Percentiles rank a stretch among this genome's conserved stretches.
Conservation (phyloP, 2,888 invertebrate species). For the Tiliacea citrago region DNA sequence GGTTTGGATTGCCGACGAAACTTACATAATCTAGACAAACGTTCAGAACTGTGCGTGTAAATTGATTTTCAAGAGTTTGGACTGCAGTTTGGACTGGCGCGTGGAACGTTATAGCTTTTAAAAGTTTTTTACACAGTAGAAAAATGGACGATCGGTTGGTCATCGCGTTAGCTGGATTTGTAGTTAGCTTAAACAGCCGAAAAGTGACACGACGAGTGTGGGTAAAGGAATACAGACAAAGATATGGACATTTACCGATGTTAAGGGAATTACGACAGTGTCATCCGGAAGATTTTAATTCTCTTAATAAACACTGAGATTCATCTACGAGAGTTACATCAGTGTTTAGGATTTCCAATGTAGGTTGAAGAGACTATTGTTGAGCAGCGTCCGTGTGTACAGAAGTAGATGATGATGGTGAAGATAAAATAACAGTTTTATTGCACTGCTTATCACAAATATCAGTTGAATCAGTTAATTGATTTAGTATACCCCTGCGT, state of each 20-base stretch:
- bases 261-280: conserved; percentile 43
- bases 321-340: conserved; percentile 24
- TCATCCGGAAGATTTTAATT: conserved; percentile 47
- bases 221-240: conserved; percentile 38
- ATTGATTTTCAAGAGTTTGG: conserved; percentile 19
- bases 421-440: conserved; percentile 28
- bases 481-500: conserved; percentile 35
- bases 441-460: conserved; percentile 42
- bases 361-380: conserved; percentile 23
- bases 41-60: conserved; percentile 10
- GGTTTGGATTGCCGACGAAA: conserved; percentile 1
- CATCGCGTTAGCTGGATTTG: conserved; percentile 31
- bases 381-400: conserved; percentile 29
- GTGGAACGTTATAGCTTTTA: background rate
- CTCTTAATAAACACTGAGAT: conserved; percentile 24
- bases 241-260: conserved; percentile 39
- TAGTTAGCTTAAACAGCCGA: conserved; percentile 12
- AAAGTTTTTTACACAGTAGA: conserved; percentile 31
- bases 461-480: conserved; percentile 41
- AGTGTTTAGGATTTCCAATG: conserved; percentile 27
- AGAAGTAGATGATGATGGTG: conserved; percentile 21
- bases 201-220: conserved; percentile 41
- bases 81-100: conserved; percentile 1
- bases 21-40: conserved; percentile 9
- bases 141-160: conserved; percentile 32